Evolutionary conservation across 2,113 vertebrate genomes (phyloP).

Genomic region (Cathartes aura): DNA sequence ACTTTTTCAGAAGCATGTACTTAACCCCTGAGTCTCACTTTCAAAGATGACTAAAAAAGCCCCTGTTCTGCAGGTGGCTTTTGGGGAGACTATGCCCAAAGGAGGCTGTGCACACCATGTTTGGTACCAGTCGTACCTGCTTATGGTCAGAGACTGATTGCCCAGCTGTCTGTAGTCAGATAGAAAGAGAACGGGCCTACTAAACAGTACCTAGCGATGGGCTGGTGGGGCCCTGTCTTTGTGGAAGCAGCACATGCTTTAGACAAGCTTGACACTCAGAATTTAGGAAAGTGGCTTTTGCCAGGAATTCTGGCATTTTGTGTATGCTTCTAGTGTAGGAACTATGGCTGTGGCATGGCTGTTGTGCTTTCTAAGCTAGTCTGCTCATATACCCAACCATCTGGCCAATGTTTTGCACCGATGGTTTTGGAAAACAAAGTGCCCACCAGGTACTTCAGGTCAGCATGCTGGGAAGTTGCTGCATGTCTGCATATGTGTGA

Average conservation of each 20-base stretch:
- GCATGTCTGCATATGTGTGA: neutral
- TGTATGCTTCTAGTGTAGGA: neutral
- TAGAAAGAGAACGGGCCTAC: neutral
- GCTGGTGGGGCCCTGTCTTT: neutral
- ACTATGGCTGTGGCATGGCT: neutral
- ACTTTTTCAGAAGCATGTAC: neutral
- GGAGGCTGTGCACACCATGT: neutral
- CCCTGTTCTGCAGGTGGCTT: neutral
- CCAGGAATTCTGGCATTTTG: neutral
- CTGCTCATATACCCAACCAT: neutral
- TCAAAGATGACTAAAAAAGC: neutral
- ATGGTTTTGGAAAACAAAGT: neutral
- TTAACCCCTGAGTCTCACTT: conserved; percentile 15
- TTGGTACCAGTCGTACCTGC: neutral
- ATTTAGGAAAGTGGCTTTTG: neutral
- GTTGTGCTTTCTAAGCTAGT: neutral
- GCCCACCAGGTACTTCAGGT: neutral
- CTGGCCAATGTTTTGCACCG: neutral
- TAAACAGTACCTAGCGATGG: neutral
- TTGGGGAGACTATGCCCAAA: neutral
- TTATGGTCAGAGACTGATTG: neutral
- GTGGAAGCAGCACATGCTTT: neutral
- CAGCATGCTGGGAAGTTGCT: neutral
- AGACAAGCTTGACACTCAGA: neutral
- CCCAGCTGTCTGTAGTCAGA: neutral